A percentile compares a stretch with the other conserved stretches of the same genome.
Evolutionary conservation across 2,113 vertebrate species (phyloP).

Genomic region (Arenaria interpres): DNA sequence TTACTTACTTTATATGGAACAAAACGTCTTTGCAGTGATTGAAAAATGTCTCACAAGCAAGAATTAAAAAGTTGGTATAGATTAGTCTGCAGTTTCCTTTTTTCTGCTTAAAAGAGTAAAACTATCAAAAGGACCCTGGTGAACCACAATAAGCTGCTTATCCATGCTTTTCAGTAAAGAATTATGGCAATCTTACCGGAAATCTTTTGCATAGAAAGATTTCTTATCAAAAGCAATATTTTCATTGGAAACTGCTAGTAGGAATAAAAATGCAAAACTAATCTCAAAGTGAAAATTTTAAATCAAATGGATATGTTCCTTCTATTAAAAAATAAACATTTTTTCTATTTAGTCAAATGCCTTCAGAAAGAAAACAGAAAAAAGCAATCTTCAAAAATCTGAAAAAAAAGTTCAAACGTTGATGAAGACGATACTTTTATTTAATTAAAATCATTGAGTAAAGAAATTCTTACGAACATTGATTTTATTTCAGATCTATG

Average conservation of each 20-base stretch:
- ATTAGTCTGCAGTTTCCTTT: constrained; percentile 14
- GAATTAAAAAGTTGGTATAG: background rate
- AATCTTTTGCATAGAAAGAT: background rate
- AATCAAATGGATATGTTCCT: background rate
- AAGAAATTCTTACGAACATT: background rate
- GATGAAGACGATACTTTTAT: background rate
- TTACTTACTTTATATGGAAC: background rate
- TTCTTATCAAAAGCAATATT: background rate
- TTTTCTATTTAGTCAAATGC: background rate
- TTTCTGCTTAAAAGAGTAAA: background rate
- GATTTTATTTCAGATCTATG: background rate
- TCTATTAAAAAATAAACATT: background rate
- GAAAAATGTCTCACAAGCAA: constrained; percentile 4
- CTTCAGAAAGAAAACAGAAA: background rate
- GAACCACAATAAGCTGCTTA: constrained; percentile 5
- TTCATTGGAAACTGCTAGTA: background rate
- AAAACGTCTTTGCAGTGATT: background rate
- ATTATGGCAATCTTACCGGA: background rate
- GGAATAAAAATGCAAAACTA: background rate
- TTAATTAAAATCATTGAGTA: background rate
- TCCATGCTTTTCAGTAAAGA: background rate
- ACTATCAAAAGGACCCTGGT: background rate
- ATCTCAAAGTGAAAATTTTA: background rate
- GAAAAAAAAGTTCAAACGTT: accelerated
- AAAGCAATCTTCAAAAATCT: accelerated